These are phyloP conservation scores for Bembecia ichneumoniformis DNA, from an alignment of 2,888 invertebrate species.

Conservation along the genomic window DNA sequence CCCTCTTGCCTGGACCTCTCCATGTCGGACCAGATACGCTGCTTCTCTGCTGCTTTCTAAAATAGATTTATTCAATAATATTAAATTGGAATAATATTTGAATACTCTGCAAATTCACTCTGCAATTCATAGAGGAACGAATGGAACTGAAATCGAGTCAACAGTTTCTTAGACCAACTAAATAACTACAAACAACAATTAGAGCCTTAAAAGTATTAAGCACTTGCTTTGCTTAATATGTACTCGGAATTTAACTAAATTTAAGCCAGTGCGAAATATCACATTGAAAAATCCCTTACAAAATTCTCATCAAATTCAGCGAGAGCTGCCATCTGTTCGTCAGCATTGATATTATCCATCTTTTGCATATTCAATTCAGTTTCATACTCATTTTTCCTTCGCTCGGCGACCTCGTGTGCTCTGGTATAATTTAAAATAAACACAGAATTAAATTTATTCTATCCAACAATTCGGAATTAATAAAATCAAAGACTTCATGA, in stretches of 20 bases:
- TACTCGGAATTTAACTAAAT: no score
- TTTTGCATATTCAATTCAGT: conserved; percentile 43
- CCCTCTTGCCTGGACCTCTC: conserved; percentile 26
- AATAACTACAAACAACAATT: no score
- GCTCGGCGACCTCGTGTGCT: conserved; percentile 42
- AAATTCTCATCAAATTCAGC: conserved; percentile 47
- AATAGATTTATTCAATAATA: not conserved
- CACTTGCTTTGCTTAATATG: no score
- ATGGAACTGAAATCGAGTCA: no score
- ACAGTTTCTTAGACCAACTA: no score
- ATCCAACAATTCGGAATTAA: no score
- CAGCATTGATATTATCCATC: conserved; percentile 42
- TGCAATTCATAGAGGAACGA: no score
- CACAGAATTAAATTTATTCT: conserved; percentile 1
- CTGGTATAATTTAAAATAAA: conserved; percentile 17
- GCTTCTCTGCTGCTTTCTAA: conserved; percentile 40
- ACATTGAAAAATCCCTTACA: conserved; percentile 23
- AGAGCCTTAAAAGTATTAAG: no score
- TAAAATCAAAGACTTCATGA: no score
- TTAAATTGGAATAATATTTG: no score
- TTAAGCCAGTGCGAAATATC: no score
- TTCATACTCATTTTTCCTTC: conserved; percentile 43
- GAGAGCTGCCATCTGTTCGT: conserved; percentile 41
- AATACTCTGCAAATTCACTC: no score
- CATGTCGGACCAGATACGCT: conserved; percentile 44